These are phyloP conservation scores for Leptinotarsa peninsularis DNA, from an alignment of 2,888 invertebrate species.

Conservation along the genomic window DNA sequence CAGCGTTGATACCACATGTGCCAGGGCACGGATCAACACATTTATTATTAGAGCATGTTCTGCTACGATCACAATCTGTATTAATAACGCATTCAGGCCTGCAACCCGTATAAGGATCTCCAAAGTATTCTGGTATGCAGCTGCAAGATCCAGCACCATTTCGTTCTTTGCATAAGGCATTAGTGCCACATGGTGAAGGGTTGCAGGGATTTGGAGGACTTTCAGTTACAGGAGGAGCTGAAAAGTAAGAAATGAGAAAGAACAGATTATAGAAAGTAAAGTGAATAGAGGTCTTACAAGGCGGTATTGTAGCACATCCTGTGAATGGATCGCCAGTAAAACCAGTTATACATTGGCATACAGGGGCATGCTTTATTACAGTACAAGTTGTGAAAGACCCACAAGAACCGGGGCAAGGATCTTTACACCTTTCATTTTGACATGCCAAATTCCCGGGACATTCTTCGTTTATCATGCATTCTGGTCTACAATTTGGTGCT, in stretches of 20 bases:
- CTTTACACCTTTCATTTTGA: slow-evolving; percentile 80
- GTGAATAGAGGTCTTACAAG: slow-evolving; percentile 68
- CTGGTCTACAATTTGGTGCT: slow-evolving; percentile 75
- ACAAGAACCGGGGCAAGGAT: slow-evolving; percentile 84
- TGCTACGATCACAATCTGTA: slow-evolving; percentile 73
- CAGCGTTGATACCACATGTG: slow-evolving; percentile 72
- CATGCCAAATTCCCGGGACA: slow-evolving; percentile 83
- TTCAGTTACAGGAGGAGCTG: slow-evolving; percentile 67
- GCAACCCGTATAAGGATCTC: slow-evolving; percentile 76
- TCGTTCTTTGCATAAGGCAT: slow-evolving; percentile 74
- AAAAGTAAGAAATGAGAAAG: slow-evolving; percentile 50
- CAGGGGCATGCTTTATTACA: slow-evolving; percentile 81
- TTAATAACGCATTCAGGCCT: slow-evolving; percentile 77
- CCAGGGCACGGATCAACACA: slow-evolving; percentile 73
- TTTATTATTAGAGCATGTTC: slow-evolving; percentile 77
- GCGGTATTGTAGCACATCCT: slow-evolving; percentile 70
- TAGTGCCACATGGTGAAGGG: slow-evolving; percentile 77
- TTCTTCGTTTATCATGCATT: slow-evolving; percentile 78
- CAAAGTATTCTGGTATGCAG: slow-evolving; percentile 74
- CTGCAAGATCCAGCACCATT: slow-evolving; percentile 75
- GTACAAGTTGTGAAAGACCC: slow-evolving; percentile 80
- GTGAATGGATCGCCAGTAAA: slow-evolving; percentile 77
- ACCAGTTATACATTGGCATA: slow-evolving; percentile 80
- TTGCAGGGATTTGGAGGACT: slow-evolving; percentile 70
- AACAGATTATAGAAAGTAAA: slow-evolving; percentile 26